Base-by-base conservation (phyloP, 1,140 invertebrate genomes). In the Calycopis cecrops region DNA sequence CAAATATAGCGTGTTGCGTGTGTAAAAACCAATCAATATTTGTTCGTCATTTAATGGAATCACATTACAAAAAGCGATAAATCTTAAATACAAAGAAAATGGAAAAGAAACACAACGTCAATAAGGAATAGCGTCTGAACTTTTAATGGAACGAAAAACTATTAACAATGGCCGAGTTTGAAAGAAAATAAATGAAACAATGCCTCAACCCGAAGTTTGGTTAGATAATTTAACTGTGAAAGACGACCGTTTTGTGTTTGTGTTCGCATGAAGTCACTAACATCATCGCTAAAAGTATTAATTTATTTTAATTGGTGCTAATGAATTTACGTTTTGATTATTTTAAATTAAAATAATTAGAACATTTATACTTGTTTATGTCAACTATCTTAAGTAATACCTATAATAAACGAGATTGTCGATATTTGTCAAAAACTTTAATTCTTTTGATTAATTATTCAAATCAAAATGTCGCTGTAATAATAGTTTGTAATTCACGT, bases 61-160 rank as follows among this genome's bases (percentile, higher is more conserved):
- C 40, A 16, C 17, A 44, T 44, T 44, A 44, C 40, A 16, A 16
- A 11, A 34, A 28, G 21, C 18, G 11, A 49, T 28, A 53, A 37
- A 28, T 42, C 38, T 12, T 7, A 12, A 40, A 42, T 11, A 53
- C 51, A 21, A 53, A 40, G 37, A 53, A 42, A 53, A 40, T 12
- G 21, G 18, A 44, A 53, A 40, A 54, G 40, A 54, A 10, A 44
- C 21, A 21, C 37, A 12, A 40, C 35, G 28, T 47, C 52, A 47
- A 54, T 54, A 54, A 18, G 21, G 52, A 54, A 33, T 34, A 11
- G 40, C 40, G 50, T 28, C 50, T 28, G 50, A 54, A 54, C 35
- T 54, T 54, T 54, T 54, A 54, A 54, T 54, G 40, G 52, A 37
- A 42, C n/a, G 52, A 47, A 47, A 47, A 54, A 54, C 52, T 54